Base-by-base conservation (phyloP, 2,797 vertebrate genomes). In the Merluccius polli region DNA sequence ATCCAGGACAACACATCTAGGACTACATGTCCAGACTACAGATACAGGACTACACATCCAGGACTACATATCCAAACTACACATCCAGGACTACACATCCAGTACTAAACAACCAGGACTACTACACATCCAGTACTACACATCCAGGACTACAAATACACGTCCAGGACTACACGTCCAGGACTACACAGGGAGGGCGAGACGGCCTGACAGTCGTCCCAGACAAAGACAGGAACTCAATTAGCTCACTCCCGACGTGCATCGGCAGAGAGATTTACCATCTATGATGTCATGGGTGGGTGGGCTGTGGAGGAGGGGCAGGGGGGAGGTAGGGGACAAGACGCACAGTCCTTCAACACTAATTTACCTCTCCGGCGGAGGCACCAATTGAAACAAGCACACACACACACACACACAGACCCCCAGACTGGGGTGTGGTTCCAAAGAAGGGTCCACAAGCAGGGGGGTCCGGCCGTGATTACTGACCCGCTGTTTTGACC, bases 151-250 rank as follows among this genome's bases (percentile, higher is more conserved):
- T 3, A 35, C n/a, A n/a, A n/a, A 35, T 35, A 18, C 41, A 48
- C 16, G 18, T 48, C 41, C 41, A 48, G 41, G 7, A n/a, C 48
- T 21, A 52, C 52, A 59, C 18, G 21, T 59, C 52, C 6, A 21
- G 52, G 52, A 59, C 21, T n/a, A 59, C 52, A 9, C 10, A 1
- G 59, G 27, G 59, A 65, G 77, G 84, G 79, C 86, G 84, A 81
- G 87, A 87, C 81, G 88, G 78, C 91, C 92, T 91, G 81, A 82
- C 82, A 77, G 76, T 79, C 77, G 87, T 89, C 88, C 91, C 90
- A 90, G 90, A 92, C 92, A 93, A 93, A 93, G 92, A 90, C 92
- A 86, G 85, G 88, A 93, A 94, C 92, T 92, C 92, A 91, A 94
- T 94, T 93, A 94, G 86, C 87, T 90, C 87, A 79, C 87, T 81